These are phyloP conservation scores for Babyrousa celebensis DNA, from an alignment of 2,797 vertebrate genomes.

Conservation along the genomic window DNA sequence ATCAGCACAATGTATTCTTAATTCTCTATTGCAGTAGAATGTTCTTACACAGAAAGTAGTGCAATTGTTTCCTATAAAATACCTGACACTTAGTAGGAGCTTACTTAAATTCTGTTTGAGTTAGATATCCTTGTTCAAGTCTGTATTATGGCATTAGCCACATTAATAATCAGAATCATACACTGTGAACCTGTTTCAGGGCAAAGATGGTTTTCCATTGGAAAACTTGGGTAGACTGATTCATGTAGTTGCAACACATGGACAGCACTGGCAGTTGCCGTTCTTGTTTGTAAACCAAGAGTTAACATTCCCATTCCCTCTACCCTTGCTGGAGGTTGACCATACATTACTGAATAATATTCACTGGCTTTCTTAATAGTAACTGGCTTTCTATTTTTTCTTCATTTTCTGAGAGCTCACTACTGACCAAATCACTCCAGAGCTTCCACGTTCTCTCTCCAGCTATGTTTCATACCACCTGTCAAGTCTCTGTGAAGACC, in stretches of 20 bases:
- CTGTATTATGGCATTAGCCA: background rate
- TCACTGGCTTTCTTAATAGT: background rate
- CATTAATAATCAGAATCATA: background rate
- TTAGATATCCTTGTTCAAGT: background rate
- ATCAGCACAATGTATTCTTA: conserved; percentile 10
- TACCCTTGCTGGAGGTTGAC: background rate
- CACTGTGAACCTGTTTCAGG: background rate
- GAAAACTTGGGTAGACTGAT: background rate
- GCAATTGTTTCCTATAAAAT: background rate
- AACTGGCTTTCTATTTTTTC: background rate
- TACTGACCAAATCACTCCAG: background rate
- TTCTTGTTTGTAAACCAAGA: background rate
- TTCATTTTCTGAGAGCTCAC: background rate
- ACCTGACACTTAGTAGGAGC: background rate
- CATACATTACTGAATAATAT: background rate
- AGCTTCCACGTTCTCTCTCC: background rate
- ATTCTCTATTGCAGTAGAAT: conserved; percentile 2
- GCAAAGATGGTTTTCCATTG: background rate
- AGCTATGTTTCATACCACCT: background rate
- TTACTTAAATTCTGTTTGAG: conserved; percentile 56
- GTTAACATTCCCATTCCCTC: background rate
- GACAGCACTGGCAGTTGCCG: background rate
- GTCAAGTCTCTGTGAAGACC: background rate
- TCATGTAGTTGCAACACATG: background rate
- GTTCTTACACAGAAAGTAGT: background rate